A percentile compares a stretch with the other conserved stretches of the same genome.
These are phyloP conservation scores for Haemorhous mexicanus DNA, from an alignment of 2,113 vertebrate species.

Conservation along the genomic window DNA sequence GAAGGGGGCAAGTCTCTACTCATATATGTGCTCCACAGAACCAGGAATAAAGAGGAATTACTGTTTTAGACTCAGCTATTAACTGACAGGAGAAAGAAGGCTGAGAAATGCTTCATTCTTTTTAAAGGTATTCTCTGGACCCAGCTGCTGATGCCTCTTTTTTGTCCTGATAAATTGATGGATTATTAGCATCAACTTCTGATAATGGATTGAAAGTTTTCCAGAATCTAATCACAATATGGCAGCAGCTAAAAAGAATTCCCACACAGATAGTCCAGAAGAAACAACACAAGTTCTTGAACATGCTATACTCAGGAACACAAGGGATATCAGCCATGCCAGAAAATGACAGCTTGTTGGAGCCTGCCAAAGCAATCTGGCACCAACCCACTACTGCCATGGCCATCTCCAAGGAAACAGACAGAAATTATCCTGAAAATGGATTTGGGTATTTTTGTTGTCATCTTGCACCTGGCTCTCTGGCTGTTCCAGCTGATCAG, in stretches of 20 bases:
- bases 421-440: background rate
- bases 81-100: background rate
- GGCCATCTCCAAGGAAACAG: slow-evolving; percentile 18
- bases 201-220: slow-evolving; percentile 12
- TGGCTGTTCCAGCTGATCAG: background rate
- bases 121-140: background rate
- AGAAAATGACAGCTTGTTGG: background rate
- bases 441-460: slow-evolving; percentile 16
- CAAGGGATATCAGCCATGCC: background rate
- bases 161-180: background rate
- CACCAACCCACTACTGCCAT: background rate
- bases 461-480: background rate
- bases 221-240: background rate
- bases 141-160: background rate
- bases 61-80: background rate
- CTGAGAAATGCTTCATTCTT: background rate
- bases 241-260: background rate
- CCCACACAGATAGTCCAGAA: background rate
- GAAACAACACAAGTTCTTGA: background rate
- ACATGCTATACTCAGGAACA: background rate
- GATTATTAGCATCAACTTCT: background rate
- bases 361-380: slow-evolving; percentile 30
- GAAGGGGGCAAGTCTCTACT: background rate
- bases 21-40: background rate
- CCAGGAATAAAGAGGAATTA: background rate